Evolutionary conservation across 2,113 vertebrate genomes (phyloP), one percentile per base, ranked within the genome.

Genomic region (Taxidea taxus): DNA sequence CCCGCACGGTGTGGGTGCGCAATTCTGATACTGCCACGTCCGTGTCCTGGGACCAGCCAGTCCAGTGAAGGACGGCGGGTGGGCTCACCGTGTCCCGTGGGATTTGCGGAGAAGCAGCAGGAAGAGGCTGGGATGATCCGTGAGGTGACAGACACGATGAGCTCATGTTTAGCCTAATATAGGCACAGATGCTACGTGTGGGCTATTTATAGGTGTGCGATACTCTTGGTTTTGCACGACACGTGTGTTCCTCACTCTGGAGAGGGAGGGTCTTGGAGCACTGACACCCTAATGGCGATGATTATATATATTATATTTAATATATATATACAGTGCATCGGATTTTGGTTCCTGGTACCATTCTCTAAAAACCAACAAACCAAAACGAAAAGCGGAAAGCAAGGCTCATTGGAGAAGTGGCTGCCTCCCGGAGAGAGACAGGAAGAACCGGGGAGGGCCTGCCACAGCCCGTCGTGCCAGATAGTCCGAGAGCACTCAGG

Each of bases 351-450:
- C 54, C 31, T 29, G 11, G 13, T 25, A 20, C n/a, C 42, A 18
- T 39, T 49, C 64, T 44, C 56, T 25, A 16, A 77, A 47, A 77
- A 47, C 74, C 29, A 77, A 77, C 27, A 2, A 39, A 13, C 25
- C 27, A 4, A 5, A 1, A 21, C 2, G 4, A 13, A 51, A 51
- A 78, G 13, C 9, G 3, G 12, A 51, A 77, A 23, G 2, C 4
- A 6, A 6, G 29, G 47, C 75, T 51, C 47, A 21, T 2, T 34
- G 34, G 6, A 64, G 77, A 75, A 13, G n/a, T 21, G 25, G 31
- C 9, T 14, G 31, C 15, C 37, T 20, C 31, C 31, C 3, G 9
- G 74, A 29, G 27, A 1, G 2, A 42, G 75, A 7, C 74, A 21
- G 44, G 47, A 18, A 20, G 47, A 2, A 47, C 25, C 4, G 3